Base-by-base conservation (phyloP, 1,140 invertebrate genomes). In the Phymorhynchus buccinoides region DNA sequence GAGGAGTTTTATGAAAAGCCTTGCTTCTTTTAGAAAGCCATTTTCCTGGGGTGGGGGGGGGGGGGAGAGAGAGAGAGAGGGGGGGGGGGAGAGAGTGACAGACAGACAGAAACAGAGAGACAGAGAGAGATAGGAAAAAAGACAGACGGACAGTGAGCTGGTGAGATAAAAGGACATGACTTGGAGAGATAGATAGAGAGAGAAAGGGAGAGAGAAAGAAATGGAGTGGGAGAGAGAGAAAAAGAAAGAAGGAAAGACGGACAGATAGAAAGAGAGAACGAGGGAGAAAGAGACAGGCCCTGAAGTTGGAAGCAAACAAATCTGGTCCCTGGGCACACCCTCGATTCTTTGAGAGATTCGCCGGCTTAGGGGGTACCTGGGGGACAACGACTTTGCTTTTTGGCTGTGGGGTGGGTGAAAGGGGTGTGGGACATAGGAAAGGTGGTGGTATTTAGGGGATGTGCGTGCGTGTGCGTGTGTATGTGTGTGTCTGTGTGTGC, bases 61-160 rank as follows among this genome's bases (percentile, higher is more conserved):
- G 39, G 37, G 77, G 42, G 77, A 42, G 77, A 41, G 35, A 78
- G 77, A 42, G 77, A 79, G 37, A 42, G 77, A 42, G 77, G 39
- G 37, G 44, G 79, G n/a, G 4, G 62, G 42, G 30, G 32, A 56
- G 42, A 32, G 6, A n/a, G 32, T 27, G 79, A 52, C 4, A 80
- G 22, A 75, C 4, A 75, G 22, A 75, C 22, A 41, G 3, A 75
- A 16, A 35, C 16, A 75, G 9, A 12, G 22, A 35, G 4, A 75
- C 4, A 37, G 16, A 37, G 4, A 35, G 32, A 35, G 9, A 75
- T 32, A 12, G 32, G 27, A 7, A 41, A 7, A 75, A 16, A 16
- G 32, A 75, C 71, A 16, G 16, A 37, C 7, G 35, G 9, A 12
- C 4, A 7, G 30, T 75, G 7, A 7, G 32, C 37, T 14, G 3